phyloP scores from a whole-genome alignment of 2,888 invertebrate genomes.

The Autographa pulchrina region DNA sequence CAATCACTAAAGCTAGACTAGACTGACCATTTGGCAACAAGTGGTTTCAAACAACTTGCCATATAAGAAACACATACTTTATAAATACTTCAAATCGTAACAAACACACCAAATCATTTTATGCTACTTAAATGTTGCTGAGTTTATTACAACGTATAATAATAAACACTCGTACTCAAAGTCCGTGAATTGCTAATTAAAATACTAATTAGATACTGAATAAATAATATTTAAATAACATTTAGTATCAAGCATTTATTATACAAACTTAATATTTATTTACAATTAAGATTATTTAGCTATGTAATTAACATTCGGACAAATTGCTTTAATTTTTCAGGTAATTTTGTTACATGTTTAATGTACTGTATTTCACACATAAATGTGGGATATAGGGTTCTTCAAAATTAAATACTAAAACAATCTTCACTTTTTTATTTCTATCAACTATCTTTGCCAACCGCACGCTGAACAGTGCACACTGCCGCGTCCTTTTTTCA shows the following conservation, averaged over 20 bases:
- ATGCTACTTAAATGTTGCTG: background rate
- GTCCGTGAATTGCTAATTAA: conserved; percentile 6
- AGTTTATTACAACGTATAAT: background rate
- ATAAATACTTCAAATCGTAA: background rate
- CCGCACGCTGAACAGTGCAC: too few relatives aligned
- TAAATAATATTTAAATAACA: conserved; percentile 7
- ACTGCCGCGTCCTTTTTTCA: too few relatives aligned
- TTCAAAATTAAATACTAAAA: too few relatives aligned
- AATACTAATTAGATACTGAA: conserved; percentile 10
- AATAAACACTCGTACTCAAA: background rate
- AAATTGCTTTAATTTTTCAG: background rate
- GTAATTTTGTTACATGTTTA: background rate
- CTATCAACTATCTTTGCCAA: too few relatives aligned
- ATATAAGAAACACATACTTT: background rate
- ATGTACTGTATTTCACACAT: too few relatives aligned
- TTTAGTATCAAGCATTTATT: background rate
- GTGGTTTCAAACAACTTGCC: background rate
- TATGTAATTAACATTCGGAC: background rate
- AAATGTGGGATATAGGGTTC: too few relatives aligned
- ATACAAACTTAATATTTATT: background rate
- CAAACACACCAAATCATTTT: background rate
- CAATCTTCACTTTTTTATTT: too few relatives aligned
- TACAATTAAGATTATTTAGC: background rate
- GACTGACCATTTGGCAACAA: conserved; percentile 1
- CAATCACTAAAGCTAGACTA: background rate